phyloP scores from a whole-genome alignment of 2,797 vertebrate genomes.

The Bufotes viridis region DNA sequence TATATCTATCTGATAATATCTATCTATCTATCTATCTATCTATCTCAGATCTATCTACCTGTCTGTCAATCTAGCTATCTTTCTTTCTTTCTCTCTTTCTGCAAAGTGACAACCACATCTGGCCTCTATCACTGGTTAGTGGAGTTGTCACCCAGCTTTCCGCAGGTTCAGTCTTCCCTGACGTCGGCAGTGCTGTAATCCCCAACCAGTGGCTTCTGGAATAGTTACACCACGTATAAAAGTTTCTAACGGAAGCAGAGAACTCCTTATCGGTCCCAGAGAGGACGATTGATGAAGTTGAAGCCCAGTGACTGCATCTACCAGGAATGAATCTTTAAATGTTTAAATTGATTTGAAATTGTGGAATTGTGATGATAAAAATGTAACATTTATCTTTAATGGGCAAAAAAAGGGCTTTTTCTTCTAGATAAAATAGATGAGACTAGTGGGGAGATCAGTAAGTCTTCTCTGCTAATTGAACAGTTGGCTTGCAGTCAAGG shows the following conservation, averaged over 20 bases:
- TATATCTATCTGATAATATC: too few relatives aligned
- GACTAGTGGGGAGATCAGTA: constrained; percentile 67
- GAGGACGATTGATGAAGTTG: constrained; percentile 1
- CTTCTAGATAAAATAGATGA: constrained; percentile 66
- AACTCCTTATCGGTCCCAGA: not conserved
- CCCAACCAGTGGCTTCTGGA: too few relatives aligned
- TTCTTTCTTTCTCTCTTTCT: too few relatives aligned
- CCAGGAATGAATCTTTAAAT: constrained; percentile 48
- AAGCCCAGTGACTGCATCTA: constrained; percentile 1
- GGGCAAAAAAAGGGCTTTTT: constrained; percentile 20
- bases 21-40: too few relatives aligned
- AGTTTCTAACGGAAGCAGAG: not conserved
- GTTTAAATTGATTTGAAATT: constrained; percentile 60
- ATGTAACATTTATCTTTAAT: constrained; percentile 62
- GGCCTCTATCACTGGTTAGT: too few relatives aligned
- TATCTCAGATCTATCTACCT: too few relatives aligned
- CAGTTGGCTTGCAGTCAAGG: constrained; percentile 72
- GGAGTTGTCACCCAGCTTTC: too few relatives aligned
- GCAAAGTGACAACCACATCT: too few relatives aligned
- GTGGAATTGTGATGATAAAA: constrained; percentile 59
- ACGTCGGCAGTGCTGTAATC: too few relatives aligned
- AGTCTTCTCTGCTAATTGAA: constrained; percentile 74
- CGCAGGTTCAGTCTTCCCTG: too few relatives aligned
- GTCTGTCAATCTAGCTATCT: too few relatives aligned
- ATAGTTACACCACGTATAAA: not conserved